Base-by-base conservation (phyloP, 1,140 invertebrate species). In the Diorhabda sublineata region DNA sequence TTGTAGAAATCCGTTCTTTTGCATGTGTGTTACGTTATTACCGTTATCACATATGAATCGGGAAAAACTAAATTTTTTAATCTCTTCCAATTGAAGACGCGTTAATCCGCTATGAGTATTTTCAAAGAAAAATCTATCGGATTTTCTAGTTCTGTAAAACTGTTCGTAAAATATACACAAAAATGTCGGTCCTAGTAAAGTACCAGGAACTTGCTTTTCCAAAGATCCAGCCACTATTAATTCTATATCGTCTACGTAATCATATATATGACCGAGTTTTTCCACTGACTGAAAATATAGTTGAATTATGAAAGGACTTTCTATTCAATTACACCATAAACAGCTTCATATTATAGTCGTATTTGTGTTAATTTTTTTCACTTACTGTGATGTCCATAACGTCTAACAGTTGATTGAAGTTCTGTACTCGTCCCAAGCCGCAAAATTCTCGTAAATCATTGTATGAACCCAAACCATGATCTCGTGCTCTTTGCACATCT, bases 171-270 rank as follows among this genome's bases (percentile, higher is more conserved):
- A 82, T 64, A 98, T 92, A 74, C 95, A 97, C 2, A 93, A 85
- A 83, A 97, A 97, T 0, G 95, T 98, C 2, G 95, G 96, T 0
- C 96, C 97, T 3, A 91, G 84, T 6, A 96, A 82, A 0, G 93
- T 89, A 2, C 90, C 92, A 2, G 87, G 84, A 1, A 95, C 87
- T 66, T 90, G 88, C 1, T 74, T 78, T 81, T 98, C 96, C 41
- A 95, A 80, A 2, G 93, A 88, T 5, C 90, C 94, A 7, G 91
- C 94, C 5, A 96, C 91, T 57, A 91, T 93, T 42, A 98, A 81
- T 74, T 98, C 96, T 4, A 98, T 91, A 80, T 98, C 96, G 63
- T 95, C 90, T 1, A 90, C 88, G 43, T 81, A 85, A 45, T 85
- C 85, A 76, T 93, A 94, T 0, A 93, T 74, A 0, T 78, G 69